Conservation (phyloP, 2,888 invertebrate genomes). For the Sesamia inferens region DNA sequence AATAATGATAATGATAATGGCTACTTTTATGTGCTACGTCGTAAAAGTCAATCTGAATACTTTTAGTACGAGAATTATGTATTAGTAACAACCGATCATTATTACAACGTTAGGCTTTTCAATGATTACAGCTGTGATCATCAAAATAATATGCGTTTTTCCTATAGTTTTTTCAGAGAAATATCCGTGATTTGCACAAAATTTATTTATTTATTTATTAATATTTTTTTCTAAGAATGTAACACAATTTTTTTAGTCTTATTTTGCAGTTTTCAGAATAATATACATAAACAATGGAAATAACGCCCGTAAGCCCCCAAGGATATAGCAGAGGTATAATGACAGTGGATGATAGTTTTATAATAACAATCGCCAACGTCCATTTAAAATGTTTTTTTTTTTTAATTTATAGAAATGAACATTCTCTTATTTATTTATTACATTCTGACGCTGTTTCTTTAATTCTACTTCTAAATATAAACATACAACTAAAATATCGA, state of each 20-base stretch:
- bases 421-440: too few relatives aligned
- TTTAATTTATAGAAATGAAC: too few relatives aligned
- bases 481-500: neutral
- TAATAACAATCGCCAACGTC: too few relatives aligned
- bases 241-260: too few relatives aligned
- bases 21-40: conserved; percentile 38
- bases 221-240: too few relatives aligned
- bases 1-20: conserved; percentile 49
- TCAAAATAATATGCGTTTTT: neutral
- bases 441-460: neutral
- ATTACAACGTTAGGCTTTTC: neutral
- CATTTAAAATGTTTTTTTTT: too few relatives aligned
- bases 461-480: neutral
- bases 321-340: too few relatives aligned
- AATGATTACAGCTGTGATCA: neutral
- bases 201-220: too few relatives aligned
- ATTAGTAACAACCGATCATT: conserved; percentile 9
- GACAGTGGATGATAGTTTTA: too few relatives aligned
- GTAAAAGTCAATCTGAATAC: conserved; percentile 43
- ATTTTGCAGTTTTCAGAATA: too few relatives aligned
- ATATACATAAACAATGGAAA: too few relatives aligned
- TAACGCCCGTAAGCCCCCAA: too few relatives aligned
- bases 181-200: neutral
- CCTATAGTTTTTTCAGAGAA: neutral
- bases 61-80: conserved; percentile 32